phyloP scores from a whole-genome alignment of 2,113 vertebrate genomes.

The Agelaius tricolor region DNA sequence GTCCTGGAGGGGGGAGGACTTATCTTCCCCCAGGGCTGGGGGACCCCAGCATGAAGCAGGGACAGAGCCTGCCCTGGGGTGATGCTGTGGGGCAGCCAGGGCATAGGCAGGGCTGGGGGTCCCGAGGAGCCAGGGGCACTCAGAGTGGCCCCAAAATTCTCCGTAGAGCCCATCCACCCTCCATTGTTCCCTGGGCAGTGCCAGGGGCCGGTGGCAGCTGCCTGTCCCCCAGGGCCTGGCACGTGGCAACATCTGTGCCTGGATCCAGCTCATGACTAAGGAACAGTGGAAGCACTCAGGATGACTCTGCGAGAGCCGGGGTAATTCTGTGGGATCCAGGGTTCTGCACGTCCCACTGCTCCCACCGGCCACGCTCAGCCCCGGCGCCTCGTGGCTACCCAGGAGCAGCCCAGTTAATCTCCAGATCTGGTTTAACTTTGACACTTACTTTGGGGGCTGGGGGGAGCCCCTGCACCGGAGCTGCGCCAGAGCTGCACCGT shows the following conservation, averaged over 20 bases:
- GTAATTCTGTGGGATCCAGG: rapidly evolving
- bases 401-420: neutral
- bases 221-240: neutral
- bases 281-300: neutral
- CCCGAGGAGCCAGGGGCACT: rapidly evolving
- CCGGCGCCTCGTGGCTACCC: neutral
- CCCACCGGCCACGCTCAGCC: neutral
- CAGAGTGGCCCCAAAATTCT: neutral
- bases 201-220: neutral
- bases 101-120: neutral
- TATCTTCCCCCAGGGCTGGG: rapidly evolving
- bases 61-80: neutral
- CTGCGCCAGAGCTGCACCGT: rapidly evolving
- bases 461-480: rapidly evolving
- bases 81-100: neutral
- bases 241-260: neutral
- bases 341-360: neutral
- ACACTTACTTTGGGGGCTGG: neutral
- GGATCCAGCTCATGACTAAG: neutral
- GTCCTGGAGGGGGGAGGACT: too few species aligned
- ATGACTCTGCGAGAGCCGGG: neutral
- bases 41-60: neutral
- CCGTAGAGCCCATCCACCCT: rapidly evolving
- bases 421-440: constrained; percentile 38
- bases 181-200: too few species aligned